Base-by-base conservation (phyloP, 1,140 invertebrate genomes). In the Drosophila pectinifera region DNA sequence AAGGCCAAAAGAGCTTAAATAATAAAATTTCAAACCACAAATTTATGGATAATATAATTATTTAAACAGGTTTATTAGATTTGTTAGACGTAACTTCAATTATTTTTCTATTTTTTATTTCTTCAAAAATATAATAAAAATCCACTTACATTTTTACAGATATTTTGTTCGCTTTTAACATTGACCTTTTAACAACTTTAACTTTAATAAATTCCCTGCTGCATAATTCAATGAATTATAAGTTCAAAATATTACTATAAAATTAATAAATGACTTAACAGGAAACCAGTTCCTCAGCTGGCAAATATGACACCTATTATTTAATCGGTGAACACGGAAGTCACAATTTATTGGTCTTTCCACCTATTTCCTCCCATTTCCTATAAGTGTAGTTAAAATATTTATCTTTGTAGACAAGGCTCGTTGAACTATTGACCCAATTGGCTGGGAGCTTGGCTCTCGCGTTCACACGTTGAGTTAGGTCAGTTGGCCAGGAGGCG, bases 351-450 rank as follows among this genome's bases (percentile, higher is more conserved):
- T 59, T 34, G 46, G 34, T 62, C 26, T 46, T 39, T 51, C 4
- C 8, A 42, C 38, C 18, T 42, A 34, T 42, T 34, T 46, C 10
- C 54, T 46, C 10, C 54, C 18, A 62, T 51, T 51, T 14, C n/a
- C 18, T 65, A 51, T 6, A n/a, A 14, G 36, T 34, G 43, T 67
- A 73, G 54, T 48, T 42, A 73, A 62, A 41, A 31, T 22, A 28
- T 61, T 39, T 34, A 61, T 73, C 67, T 28, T 39, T 3, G 42
- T 18, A 28, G 20, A 20, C 18, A 70, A 69, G 68, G 73, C 38
- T 88, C 39, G 64, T 58, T 58, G 36, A 78, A 57, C 63, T 56
- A 70, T 45, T 86, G 82, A 86, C 82, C 82, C 78, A 86, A 83
- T 84, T 89, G 65, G 72, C 67, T 26, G 43, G 39, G 46, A 38